phyloP scores from a whole-genome alignment of 92 coral and sea anemone genomes.

The Epizoanthus ramosus region DNA sequence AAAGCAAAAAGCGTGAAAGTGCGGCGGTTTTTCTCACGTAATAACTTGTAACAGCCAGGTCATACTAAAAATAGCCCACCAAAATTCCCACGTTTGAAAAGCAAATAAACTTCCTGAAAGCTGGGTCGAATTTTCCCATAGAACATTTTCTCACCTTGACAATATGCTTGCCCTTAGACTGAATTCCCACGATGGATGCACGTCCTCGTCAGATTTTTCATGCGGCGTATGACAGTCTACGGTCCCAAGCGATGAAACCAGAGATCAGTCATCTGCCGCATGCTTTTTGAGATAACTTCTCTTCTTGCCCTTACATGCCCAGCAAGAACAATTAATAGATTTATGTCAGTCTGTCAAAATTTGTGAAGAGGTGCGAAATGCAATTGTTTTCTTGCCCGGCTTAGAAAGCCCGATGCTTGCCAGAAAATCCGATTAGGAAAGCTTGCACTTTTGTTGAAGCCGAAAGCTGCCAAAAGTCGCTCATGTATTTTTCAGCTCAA shows the following conservation, averaged over 20 bases:
- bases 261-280: constrained; percentile 40
- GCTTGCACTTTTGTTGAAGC: background rate
- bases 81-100: constrained; percentile 35
- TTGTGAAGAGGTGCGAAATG: constrained; percentile 44
- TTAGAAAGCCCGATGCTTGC: background rate
- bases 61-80: background rate
- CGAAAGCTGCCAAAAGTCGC: background rate
- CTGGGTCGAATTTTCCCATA: background rate
- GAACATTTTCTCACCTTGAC: constrained; percentile 15
- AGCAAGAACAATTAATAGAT: constrained; percentile 48
- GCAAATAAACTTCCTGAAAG: constrained; percentile 39
- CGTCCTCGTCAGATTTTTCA: background rate
- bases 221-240: background rate
- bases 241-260: constrained; percentile 20
- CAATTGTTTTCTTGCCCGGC: constrained; percentile 27
- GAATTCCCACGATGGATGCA: background rate
- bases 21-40: background rate
- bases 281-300: constrained; percentile 36
- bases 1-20: no score
- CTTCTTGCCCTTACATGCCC: constrained; percentile 65
- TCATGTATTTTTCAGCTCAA: constrained; percentile 4
- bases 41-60: background rate
- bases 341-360: constrained; percentile 57
- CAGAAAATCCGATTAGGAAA: constrained; percentile 16
- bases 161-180: background rate